Base-by-base conservation (phyloP, 2,113 vertebrate genomes). In the Microtus oregoni region DNA sequence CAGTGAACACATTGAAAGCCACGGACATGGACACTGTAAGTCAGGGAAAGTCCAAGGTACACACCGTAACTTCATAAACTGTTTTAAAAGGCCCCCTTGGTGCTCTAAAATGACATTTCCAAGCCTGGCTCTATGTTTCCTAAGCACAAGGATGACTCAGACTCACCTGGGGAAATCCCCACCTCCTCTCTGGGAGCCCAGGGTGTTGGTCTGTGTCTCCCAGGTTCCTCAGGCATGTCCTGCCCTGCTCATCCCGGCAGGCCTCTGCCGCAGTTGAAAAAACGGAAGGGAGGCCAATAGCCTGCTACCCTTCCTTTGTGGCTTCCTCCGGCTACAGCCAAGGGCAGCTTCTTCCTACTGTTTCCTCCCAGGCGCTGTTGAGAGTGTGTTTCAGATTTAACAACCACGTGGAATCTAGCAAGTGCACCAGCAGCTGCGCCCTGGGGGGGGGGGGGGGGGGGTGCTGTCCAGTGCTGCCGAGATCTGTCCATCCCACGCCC, bases 91-190 rank as follows among this genome's bases (percentile, higher is more conserved):
- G 7, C 17, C 81, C 32, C 82, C 22, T 17, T 8, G n/a, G 83
- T 30, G 38, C 28, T 26, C 38, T 47, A 11, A 61, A 91, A 61
- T 79, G 32, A 50, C 35, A 68, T 83, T 87, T 58, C 20, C 90
- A 94, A 55, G 90, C 92, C 87, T 88, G 47, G 52, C 70, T 67
- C 88, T 52, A 12, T 89, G 68, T 17, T 58, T n/a, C 10, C 12
- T 41, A 1, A 55, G 73, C 26, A 52, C 81, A 68, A 96, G 15
- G 95, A 95, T 75, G 58, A 86, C 15, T 50, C 75, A 92, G 38
- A 72, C n/a, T 78, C 55, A 50, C 28, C 19, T 94, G 82, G 76
- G 8, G 38, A 61, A 38, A 55, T 82, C 70, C 83, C 13, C 1
- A 50, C 77, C 41, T 90, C 58, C 76, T 89, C 24, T 61, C 72